Evolutionary conservation across 2,888 invertebrate genomes (phyloP).

Genomic region (Acrobasis repandana): DNA sequence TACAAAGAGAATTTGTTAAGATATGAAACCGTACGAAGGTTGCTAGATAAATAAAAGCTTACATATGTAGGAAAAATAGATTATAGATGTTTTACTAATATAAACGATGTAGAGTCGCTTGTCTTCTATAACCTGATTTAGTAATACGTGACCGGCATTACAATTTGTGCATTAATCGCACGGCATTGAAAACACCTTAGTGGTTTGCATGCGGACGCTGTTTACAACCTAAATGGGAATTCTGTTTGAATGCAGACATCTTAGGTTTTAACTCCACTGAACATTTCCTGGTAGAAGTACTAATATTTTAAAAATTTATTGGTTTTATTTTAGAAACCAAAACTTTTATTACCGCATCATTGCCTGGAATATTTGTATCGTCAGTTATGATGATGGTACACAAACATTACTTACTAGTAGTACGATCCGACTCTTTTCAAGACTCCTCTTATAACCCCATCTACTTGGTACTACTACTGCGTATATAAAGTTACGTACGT

Average conservation of each 20-base stretch:
- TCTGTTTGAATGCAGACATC: conserved; percentile 19
- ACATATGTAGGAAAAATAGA: too few species aligned
- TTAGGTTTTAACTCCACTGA: neutral
- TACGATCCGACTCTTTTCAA: too few species aligned
- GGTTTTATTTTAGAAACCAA: neutral
- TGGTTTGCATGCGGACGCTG: conserved; percentile 24
- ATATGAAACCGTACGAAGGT: too few species aligned
- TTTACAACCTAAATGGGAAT: conserved; percentile 25
- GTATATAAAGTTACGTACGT: too few species aligned
- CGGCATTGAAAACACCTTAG: conserved; percentile 27
- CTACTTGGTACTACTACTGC: too few species aligned
- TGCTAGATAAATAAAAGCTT: too few species aligned
- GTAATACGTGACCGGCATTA: conserved; percentile 28
- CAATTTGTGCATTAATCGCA: conserved; percentile 28
- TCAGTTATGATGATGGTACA: too few species aligned
- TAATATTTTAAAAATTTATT: neutral
- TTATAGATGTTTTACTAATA: too few species aligned
- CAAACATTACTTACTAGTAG: too few species aligned
- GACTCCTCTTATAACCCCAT: too few species aligned
- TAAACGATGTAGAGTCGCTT: conserved; percentile 5
- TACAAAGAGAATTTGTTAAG: too few species aligned
- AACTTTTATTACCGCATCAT: neutral
- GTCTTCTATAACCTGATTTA: conserved; percentile 2
- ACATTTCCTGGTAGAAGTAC: neutral
- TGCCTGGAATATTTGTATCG: too few species aligned